Conservation (phyloP, 2,888 invertebrate genomes). For the Scaptomyza caliginosa region DNA sequence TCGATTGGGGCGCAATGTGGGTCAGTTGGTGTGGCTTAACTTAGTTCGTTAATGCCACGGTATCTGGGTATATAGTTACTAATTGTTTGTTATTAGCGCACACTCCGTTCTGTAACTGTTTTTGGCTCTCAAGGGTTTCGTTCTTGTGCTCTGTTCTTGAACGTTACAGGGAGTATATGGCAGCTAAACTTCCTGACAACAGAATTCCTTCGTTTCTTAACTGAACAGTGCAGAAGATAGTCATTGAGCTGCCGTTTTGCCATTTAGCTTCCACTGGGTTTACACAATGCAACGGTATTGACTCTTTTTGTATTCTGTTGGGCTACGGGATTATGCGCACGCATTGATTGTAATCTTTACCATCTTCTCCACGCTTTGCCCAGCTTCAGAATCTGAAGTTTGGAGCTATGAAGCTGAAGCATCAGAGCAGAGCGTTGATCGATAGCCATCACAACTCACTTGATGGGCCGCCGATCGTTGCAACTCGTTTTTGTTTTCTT, state of each 20-base stretch:
- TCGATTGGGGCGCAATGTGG: slow-evolving; percentile 47
- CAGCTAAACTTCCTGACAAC: background rate
- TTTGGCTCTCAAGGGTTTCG: background rate
- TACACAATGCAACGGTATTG: slow-evolving; percentile 6
- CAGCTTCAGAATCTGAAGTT: slow-evolving; percentile 30
- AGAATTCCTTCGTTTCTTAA: background rate
- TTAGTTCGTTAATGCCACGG: slow-evolving; percentile 54
- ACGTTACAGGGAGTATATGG: background rate
- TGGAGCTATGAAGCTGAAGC: slow-evolving; percentile 19
- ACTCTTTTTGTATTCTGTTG: background rate
- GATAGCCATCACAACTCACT: slow-evolving; percentile 74
- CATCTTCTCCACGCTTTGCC: slow-evolving; percentile 10
- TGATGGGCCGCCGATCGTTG: slow-evolving; percentile 57
- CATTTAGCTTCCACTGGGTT: background rate
- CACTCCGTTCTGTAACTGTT: slow-evolving; percentile 69
- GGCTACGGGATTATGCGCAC: slow-evolving; percentile 46
- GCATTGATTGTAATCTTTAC: slow-evolving; percentile 61
- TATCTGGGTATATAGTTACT: slow-evolving; percentile 61
- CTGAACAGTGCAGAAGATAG: background rate
- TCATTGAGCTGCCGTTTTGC: background rate
- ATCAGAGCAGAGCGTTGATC: slow-evolving; percentile 59
- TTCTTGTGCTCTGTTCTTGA: background rate
- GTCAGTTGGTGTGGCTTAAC: slow-evolving; percentile 31
- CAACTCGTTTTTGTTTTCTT: slow-evolving; percentile 58
- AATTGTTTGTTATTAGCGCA: slow-evolving; percentile 75